Conservation (phyloP, 2,113 vertebrate genomes). For the Burhinus bistriatus region DNA sequence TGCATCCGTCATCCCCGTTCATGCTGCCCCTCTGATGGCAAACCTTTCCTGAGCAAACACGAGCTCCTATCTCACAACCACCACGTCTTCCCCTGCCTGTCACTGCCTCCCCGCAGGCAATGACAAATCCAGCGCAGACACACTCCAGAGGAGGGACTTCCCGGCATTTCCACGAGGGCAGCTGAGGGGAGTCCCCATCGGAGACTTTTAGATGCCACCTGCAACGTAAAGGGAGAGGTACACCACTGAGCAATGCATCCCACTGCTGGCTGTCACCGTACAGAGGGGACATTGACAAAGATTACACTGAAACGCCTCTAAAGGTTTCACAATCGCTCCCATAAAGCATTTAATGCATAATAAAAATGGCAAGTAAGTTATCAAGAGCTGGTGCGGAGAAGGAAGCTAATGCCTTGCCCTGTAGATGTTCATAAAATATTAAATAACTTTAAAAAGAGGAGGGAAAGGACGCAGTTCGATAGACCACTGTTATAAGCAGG, state of each 20-base stretch:
- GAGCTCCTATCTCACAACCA: background rate
- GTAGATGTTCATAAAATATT: slow-evolving; percentile 61
- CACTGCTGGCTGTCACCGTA: accelerated
- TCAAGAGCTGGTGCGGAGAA: background rate
- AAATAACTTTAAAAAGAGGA: slow-evolving; percentile 25
- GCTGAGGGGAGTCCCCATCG: accelerated
- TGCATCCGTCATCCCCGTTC: background rate
- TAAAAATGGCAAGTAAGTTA: slow-evolving; percentile 12
- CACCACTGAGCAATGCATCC: accelerated
- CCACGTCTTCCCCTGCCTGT: background rate
- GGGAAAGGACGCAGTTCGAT: background rate
- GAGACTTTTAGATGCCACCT: background rate
- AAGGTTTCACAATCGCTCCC: background rate
- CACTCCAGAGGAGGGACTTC: background rate
- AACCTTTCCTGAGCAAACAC: background rate
- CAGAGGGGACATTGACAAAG: accelerated
- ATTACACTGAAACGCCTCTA: background rate
- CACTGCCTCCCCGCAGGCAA: accelerated
- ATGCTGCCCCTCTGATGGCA: accelerated
- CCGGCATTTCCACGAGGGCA: accelerated
- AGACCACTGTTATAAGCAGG: background rate
- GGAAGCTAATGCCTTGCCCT: slow-evolving; percentile 16
- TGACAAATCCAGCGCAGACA: background rate
- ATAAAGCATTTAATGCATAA: slow-evolving; percentile 25
- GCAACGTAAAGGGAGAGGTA: background rate